Conservation (phyloP, 1,140 invertebrate species). For the Cydia splendana region DNA sequence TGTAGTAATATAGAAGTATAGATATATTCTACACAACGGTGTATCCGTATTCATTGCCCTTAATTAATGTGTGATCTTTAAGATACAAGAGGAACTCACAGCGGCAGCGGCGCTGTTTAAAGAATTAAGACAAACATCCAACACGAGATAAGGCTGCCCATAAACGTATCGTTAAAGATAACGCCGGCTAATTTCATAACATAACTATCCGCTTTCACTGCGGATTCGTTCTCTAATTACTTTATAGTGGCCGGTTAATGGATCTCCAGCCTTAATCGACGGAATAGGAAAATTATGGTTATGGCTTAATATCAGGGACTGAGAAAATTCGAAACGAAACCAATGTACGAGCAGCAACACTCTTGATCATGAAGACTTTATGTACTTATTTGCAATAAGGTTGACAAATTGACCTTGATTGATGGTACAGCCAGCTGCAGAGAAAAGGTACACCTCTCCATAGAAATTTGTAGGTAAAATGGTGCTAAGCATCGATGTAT, state of each 20-base stretch:
- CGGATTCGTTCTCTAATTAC: slow-evolving; percentile 1
- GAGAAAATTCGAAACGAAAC: too few species aligned
- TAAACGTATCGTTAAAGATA: slow-evolving; percentile 38
- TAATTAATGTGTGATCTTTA: not conserved
- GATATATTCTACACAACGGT: too few species aligned
- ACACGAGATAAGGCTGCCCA: slow-evolving; percentile 34
- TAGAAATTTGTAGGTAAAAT: too few species aligned
- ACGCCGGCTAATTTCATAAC: slow-evolving; percentile 36
- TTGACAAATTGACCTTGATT: too few species aligned
- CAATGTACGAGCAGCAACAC: too few species aligned
- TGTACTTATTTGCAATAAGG: too few species aligned
- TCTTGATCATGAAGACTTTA: too few species aligned
- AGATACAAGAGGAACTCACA: slow-evolving; percentile 11
- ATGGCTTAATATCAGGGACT: not conserved
- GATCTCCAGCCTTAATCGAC: not conserved
- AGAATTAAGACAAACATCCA: slow-evolving; percentile 36
- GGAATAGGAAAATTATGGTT: not conserved
- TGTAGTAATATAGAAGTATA: too few species aligned
- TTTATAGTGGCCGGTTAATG: not conserved
- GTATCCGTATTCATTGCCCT: not conserved
- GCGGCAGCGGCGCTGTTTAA: slow-evolving; percentile 34
- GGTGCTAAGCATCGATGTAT: too few species aligned
- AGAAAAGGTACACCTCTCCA: too few species aligned
- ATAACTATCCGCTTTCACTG: slow-evolving; percentile 29
- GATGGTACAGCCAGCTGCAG: too few species aligned